Evolutionary conservation across 2,888 invertebrate genomes (phyloP).

Genomic region (Anthoptus insignis): DNA sequence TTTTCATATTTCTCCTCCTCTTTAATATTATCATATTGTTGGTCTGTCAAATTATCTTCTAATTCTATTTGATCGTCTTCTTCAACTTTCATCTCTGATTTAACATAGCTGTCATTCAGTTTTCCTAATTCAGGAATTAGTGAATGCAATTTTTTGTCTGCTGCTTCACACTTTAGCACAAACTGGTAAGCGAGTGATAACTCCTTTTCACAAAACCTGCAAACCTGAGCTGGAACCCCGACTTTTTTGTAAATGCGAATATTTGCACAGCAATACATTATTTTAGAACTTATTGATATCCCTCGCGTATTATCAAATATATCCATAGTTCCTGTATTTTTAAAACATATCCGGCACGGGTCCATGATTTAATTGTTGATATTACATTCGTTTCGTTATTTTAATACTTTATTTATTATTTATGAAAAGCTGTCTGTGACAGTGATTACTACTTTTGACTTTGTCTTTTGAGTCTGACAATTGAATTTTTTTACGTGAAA

Average conservation of each 20-base stretch:
- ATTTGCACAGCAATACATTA: conserved; percentile 67
- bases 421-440: too few relatives aligned
- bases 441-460: too few relatives aligned
- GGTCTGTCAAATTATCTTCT: background rate
- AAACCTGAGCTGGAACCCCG: conserved; percentile 64
- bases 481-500: too few relatives aligned
- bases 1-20: background rate
- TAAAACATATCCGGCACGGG: conserved; percentile 67
- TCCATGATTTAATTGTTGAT: conserved; percentile 15
- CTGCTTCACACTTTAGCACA: conserved; percentile 65
- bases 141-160: conserved; percentile 63
- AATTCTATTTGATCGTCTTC: background rate
- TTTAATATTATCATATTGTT: conserved; percentile 1
- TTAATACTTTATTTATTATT: too few relatives aligned
- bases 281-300: conserved; percentile 56
- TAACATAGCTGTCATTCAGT: background rate
- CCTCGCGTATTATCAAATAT: conserved; percentile 58
- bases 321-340: conserved; percentile 55
- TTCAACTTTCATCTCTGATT: conserved; percentile 57
- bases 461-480: too few relatives aligned
- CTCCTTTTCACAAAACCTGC: conserved; percentile 60
- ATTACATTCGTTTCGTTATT: too few relatives aligned
- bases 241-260: conserved; percentile 61
- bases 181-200: conserved; percentile 63
- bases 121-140: conserved; percentile 17